Evolutionary conservation across 2,888 invertebrate genomes (phyloP), one percentile per base, ranked within the genome.

Genomic region (Sesia bembeciformis): DNA sequence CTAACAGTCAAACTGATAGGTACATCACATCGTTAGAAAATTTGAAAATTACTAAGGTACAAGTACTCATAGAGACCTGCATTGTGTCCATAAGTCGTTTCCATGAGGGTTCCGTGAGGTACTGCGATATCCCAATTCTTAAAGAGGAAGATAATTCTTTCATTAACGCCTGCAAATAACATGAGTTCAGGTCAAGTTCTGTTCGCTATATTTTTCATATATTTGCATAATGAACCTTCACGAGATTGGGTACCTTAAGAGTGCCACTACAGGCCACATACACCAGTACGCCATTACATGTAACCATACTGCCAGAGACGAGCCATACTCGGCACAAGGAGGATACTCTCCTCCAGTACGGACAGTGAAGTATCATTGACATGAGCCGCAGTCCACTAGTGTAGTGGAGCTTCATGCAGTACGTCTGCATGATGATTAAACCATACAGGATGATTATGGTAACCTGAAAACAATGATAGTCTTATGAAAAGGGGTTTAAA

Each of bases 21-120:
- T 23, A 23, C 23, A 23, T 23, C 23, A 23, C 23, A 23, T 23
- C 23, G 2, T 23, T 23, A 23, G 2, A 23, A 23, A 23, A 23
- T 1, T 23, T 23, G 23, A 23, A 23, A 23, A 23, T 23, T 23
- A 23, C 23, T 23, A 23, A 23, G 23, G 23, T 23, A 23, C 23
- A 23, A 23, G 23, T 23, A 23, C 23, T 23, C 2, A 23, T 23
- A 23, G 23, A 23, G 23, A 83, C 90, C 81, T 92, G 92, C 81
- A 93, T 88, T 5, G 78, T 87, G 65, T 93, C 92, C 60, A 92
- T 77, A 3, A 90, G 77, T 39, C 74, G 76, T 66, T 92, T 93
- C 91, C 92, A 92, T 8, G 79, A 76, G 2, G 84, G 79, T 57
- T 92, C 91, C 5, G 80, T 86, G 49, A 92, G 78, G 63, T 92